A percentile compares a stretch with the other conserved stretches of the same genome.
These are phyloP conservation scores for Uropetala carovei DNA, from an alignment of 2,888 invertebrate species.

Conservation along the genomic window DNA sequence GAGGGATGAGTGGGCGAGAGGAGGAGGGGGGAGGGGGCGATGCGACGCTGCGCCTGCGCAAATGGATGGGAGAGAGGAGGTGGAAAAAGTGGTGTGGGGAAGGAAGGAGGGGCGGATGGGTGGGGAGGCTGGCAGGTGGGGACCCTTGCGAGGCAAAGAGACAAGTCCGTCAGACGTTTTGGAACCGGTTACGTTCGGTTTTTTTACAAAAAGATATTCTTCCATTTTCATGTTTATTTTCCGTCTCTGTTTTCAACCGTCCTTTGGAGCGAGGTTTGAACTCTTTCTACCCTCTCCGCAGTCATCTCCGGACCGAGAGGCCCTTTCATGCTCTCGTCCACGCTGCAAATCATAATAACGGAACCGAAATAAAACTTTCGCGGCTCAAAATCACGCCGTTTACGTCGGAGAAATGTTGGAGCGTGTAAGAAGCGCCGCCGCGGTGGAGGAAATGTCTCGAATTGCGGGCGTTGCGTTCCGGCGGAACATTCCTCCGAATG, in stretches of 20 bases:
- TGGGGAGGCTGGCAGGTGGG: background rate
- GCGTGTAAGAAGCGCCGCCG: too few relatives aligned
- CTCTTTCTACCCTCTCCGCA: background rate
- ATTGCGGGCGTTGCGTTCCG: too few relatives aligned
- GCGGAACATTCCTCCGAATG: too few relatives aligned
- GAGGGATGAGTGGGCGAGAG: slow-evolving; percentile 11
- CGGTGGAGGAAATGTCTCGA: too few relatives aligned
- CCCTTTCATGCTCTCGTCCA: too few relatives aligned
- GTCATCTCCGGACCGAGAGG: too few relatives aligned
- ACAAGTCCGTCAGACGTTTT: slow-evolving; percentile 17
- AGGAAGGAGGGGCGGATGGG: background rate
- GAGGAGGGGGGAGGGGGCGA: slow-evolving; percentile 32
- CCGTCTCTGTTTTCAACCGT: background rate
- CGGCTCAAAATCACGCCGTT: too few relatives aligned
- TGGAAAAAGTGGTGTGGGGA: background rate
- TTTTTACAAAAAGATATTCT: background rate
- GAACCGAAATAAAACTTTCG: too few relatives aligned
- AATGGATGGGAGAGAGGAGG: background rate
- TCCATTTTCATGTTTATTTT: background rate
- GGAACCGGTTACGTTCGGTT: slow-evolving; percentile 13
- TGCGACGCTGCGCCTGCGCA: slow-evolving; percentile 37
- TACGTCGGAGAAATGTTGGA: too few relatives aligned
- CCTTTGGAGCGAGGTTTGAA: background rate
- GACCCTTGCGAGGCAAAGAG: background rate
- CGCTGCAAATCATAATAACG: too few relatives aligned